Base-by-base conservation (phyloP, 2,888 invertebrate species). In the Allolobophora icterica region DNA sequence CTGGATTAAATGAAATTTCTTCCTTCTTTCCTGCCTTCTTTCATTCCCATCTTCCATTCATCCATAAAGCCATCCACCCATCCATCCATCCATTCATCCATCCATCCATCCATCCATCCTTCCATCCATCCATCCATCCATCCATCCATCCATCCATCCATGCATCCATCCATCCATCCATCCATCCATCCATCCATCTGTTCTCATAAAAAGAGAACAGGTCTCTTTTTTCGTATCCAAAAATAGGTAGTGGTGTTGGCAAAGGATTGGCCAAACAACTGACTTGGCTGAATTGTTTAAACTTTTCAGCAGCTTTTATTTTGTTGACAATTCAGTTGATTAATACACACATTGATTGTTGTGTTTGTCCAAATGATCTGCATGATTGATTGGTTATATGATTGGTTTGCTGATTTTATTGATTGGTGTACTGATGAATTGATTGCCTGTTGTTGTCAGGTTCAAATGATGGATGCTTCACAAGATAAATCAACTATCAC, bases 401-500 rank as follows among this genome's bases (percentile, higher is more conserved):
- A 58, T 58, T 58, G 58, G 13, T 58, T 17, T 13, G 19, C 52
- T 52, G 40, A 52, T 52, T 17, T 52, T 5, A 52, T 52, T 17
- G 13, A 52, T 19, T 52, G 52, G 15, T 52, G 5, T 45, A n/a
- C 45, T 45, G 52, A 52, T 17, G 1, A 6, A 52, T 52, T 52
- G 52, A 24, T 52, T 24, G 21, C 5, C 1, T 52, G 24, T 52
- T 24, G 4, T 11, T 71, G 13, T 24, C 15, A 87, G 87, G 34
- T 87, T 34, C 87, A 87, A 35, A 38, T 87, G 87, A 87, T 87
- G 87, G 87, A 87, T 38, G 87, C 38, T 21, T 30, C 30, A 35
- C 87, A 34, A 34, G 87, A 87, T 24, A 21, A 15, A 19, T 1
- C 21, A 17, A 87, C 35, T 87, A 3, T 6, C 0, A 35, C 35